phyloP scores from a whole-genome alignment of 1,140 invertebrate species.

The Nasonia vitripennis region DNA sequence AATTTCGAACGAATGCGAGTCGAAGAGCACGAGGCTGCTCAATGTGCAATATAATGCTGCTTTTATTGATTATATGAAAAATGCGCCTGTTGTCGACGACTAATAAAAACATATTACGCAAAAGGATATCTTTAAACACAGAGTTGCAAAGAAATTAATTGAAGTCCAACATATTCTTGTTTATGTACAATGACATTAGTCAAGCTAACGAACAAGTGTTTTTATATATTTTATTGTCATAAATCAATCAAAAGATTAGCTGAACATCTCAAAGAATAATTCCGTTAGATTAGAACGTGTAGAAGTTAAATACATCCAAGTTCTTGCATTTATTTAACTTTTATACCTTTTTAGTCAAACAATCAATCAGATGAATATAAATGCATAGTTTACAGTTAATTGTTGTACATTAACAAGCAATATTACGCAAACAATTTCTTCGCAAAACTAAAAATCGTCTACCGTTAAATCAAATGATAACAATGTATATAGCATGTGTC shows the following conservation, averaged over 20 bases:
- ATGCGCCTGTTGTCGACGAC: conserved; percentile 39
- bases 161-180: conserved; percentile 22
- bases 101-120: conserved; percentile 49
- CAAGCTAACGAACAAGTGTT: neutral
- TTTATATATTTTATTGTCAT: conserved; percentile 29
- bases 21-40: conserved; percentile 70
- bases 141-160: conserved; percentile 22
- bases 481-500: conserved; percentile 38
- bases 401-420: conserved; percentile 11
- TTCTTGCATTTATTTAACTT: conserved; percentile 29
- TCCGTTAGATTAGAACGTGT: neutral
- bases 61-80: conserved; percentile 38
- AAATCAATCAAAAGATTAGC: conserved; percentile 1
- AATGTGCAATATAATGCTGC: conserved; percentile 52
- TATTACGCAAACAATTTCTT: conserved; percentile 31
- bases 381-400: conserved; percentile 1
- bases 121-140: conserved; percentile 1
- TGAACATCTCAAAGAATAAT: neutral
- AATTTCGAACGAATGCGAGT: conserved; percentile 54
- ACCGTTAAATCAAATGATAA: conserved; percentile 41
- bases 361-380: conserved; percentile 20
- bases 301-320: conserved; percentile 21
- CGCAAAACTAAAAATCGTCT: conserved; percentile 7
- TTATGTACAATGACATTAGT: conserved; percentile 4
- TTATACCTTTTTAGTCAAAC: conserved; percentile 12